Base-by-base conservation (phyloP, 2,797 vertebrate species). In the Catamblyrhynchus diadema region DNA sequence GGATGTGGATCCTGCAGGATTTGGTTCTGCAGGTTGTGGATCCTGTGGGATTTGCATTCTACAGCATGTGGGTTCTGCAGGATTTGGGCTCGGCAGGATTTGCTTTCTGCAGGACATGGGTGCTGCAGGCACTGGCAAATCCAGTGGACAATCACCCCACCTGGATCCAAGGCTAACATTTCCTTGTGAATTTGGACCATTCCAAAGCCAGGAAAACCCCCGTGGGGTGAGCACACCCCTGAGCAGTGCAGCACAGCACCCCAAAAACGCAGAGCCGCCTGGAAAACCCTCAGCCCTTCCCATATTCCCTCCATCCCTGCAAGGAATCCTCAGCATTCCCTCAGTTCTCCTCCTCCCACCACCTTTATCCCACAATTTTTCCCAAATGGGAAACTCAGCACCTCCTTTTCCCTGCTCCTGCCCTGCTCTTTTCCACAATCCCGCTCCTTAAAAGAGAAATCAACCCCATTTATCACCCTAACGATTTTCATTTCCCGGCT, bases 251-350 rank as follows among this genome's bases (percentile, higher is more conserved):
- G 37, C n/a, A 2, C 2, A 39, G 33, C 30, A 9, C 19, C 84
- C 45, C 39, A 35, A 24, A 24, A n/a, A 2, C 0, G 0, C 16
- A 1, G 56, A 56, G 3, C 10, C 0, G 0, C 7, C 2, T 0
- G 6, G 25, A n/a, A 90, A 91, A 5, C 30, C 50, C 11, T 39
- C 13, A 39, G 6, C 39, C 39, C 12, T 2, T 0, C 60, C 50
- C 12, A 0, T 0, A 10, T 15, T 23, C 44, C 74, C 85, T 13
- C 54, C 79, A 13, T 15, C 47, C 48, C 79, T 17, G 30, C 42
- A 9, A 54, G 80, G 41, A 41, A 30, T 0, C 28, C 3, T 1
- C 65, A 67, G 37, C 48, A 35, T 50, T 25, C 50, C 8, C 81
- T 48, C 1, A 0, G 12, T 66, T 48, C 72, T 57, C 73, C 53